These are phyloP conservation scores for Paramacrobiotus metropolitanus DNA, from an alignment of 1,140 invertebrate species.

Conservation along the genomic window DNA sequence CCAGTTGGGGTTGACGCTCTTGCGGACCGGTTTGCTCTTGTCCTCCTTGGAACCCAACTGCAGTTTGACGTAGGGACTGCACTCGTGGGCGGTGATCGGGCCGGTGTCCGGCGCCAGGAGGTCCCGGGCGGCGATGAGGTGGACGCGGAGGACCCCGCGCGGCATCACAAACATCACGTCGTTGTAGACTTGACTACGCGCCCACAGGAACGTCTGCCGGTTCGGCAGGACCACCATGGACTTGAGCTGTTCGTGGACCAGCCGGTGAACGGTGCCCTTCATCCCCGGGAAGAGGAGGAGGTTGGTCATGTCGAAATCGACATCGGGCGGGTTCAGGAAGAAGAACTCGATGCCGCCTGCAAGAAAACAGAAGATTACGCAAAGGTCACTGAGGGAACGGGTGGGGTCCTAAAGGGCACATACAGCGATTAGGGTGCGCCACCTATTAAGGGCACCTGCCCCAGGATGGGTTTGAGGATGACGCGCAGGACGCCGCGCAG, in stretches of 20 bases:
- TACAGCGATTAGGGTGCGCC: too few species aligned
- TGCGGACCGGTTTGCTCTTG: neutral
- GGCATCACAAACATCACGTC: neutral
- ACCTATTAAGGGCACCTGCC: neutral
- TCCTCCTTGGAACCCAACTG: neutral
- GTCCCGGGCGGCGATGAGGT: neutral
- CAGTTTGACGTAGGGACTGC: neutral
- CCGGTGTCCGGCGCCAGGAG: neutral
- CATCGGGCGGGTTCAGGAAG: neutral
- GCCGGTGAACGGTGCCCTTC: neutral
- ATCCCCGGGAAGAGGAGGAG: neutral
- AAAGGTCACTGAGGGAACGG: too few species aligned
- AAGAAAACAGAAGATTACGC: neutral
- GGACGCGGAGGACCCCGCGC: neutral
- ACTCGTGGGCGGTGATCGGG: neutral
- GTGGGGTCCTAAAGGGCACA: too few species aligned
- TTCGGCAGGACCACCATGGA: neutral
- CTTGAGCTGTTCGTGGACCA: neutral
- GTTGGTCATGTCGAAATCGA: slow-evolving; percentile 1
- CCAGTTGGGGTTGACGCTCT: neutral
- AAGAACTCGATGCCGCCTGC: neutral
- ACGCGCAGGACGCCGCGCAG: neutral
- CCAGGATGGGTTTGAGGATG: neutral
- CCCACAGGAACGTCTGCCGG: neutral
- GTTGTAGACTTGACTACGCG: too few species aligned